Percentiles rank a stretch among this genome's conserved stretches.
phyloP scores from a whole-genome alignment of 2,113 vertebrate genomes.

The Zingel zingel region DNA sequence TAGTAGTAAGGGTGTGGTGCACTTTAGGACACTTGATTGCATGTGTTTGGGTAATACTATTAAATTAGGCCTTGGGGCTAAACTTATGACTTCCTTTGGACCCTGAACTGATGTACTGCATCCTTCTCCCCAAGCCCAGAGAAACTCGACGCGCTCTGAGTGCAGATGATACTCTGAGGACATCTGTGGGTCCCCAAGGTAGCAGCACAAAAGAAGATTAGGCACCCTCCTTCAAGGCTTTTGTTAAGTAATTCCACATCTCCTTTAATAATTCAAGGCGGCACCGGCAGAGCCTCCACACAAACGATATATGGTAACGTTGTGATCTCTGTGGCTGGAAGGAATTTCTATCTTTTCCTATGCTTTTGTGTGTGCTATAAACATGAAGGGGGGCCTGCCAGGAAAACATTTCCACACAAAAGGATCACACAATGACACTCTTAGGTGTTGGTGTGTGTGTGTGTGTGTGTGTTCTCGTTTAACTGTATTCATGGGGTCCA shows the following conservation, averaged over 20 bases:
- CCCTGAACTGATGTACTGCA: constrained; percentile 46
- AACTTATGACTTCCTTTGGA: constrained; percentile 66
- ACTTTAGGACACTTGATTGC: constrained; percentile 48
- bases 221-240: constrained; percentile 73
- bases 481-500: too few relatives aligned
- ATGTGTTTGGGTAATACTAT: constrained; percentile 33
- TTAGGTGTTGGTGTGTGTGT: constrained; percentile 15
- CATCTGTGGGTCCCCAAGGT: constrained; percentile 68
- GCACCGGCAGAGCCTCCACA: constrained; percentile 54
- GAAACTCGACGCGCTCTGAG: constrained; percentile 47
- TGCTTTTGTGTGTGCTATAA: constrained; percentile 48
- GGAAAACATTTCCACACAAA: constrained; percentile 43
- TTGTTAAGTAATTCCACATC: constrained; percentile 79
- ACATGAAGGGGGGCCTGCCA: constrained; percentile 34
- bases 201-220: constrained; percentile 77
- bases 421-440: constrained; percentile 25
- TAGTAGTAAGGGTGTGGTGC: constrained; percentile 29
- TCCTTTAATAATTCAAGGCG: constrained; percentile 80
- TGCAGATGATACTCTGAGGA: constrained; percentile 69
- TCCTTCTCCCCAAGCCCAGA: constrained; percentile 51
- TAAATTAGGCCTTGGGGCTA: constrained; percentile 56
- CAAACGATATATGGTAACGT: constrained; percentile 57
- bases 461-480: constrained; percentile 24
- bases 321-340: constrained; percentile 57
- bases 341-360: constrained; percentile 50